Evolutionary conservation across 64 coral and sea anemone genomes (phyloP), one percentile per base, ranked within the genome.

Genomic region (Cladopsammia gracilis): DNA sequence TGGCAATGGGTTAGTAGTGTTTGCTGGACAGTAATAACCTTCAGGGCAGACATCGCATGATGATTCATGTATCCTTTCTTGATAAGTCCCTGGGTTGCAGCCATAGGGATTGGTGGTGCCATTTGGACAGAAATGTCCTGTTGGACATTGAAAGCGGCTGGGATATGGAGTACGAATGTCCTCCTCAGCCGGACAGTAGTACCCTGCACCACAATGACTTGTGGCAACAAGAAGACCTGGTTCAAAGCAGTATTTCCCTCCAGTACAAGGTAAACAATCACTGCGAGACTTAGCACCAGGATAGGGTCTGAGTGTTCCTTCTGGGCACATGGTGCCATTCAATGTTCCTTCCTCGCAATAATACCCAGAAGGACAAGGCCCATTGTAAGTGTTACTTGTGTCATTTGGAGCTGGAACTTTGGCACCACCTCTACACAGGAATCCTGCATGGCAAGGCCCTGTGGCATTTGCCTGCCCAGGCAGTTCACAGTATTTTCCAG

Each of bases 171-270:
- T 86, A 15, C 86, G 79, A 85, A 85, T 99, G 14, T 90, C 89
- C 50, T 82, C 98, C 71, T 94, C 83, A 54, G 95, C 90, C 12
- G 95, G 98, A 59, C 98, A 99, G 87, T 89, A 99, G 77, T 89
- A 99, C 2, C 98, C 98, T 48, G 87, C 80, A 7, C 53, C 48
- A 61, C 98, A 99, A 25, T 91, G 48, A 48, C 81, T 88, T 3
- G 87, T 94, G 1, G 94, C 86, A 11, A 62, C 42, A 48, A 44
- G 51, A 9, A 99, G 82, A n/a, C 98, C 98, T 15, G 89, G 71
- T 64, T 96, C 47, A 52, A 91, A 69, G 48, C 98, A 99, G 62
- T 94, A 99, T 51, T 96, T 86, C 6, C 98, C 98, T 70, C 82
- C 91, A 70, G 79, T 77, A 54, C 98, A 99, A 0, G 98, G 94